Percentiles rank a stretch among this genome's conserved stretches.
phyloP scores from a whole-genome alignment of 2,888 invertebrate genomes.

The Epinotia nisella region DNA sequence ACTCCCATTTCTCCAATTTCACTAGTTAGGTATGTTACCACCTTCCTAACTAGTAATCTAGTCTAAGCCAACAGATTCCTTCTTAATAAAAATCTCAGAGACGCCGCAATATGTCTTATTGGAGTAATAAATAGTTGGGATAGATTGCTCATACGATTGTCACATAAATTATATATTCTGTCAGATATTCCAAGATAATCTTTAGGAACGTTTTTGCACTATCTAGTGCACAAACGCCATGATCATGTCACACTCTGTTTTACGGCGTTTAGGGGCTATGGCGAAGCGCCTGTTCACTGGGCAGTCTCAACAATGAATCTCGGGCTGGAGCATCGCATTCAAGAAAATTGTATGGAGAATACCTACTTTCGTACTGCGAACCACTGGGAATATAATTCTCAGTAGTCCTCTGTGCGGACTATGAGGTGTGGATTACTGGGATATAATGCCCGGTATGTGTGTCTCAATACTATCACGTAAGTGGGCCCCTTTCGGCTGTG shows the following conservation, averaged over 20 bases:
- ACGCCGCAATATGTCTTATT: neutral
- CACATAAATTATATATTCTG: neutral
- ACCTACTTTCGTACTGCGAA: neutral
- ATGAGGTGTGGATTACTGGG: neutral
- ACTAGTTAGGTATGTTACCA: no score
- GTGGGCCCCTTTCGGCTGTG: slow-evolving; percentile 2
- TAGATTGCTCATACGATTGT: no score
- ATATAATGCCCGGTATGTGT: neutral
- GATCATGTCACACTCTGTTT: slow-evolving; percentile 7
- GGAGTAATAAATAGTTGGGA: no score
- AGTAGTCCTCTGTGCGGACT: neutral
- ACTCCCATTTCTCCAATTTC: no score
- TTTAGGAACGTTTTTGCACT: neutral
- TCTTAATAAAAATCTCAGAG: no score
- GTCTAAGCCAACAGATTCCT: no score
- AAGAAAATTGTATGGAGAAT: slow-evolving; percentile 1
- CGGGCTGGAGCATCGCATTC: neutral
- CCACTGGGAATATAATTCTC: neutral
- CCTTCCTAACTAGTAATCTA: no score
- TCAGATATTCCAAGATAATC: neutral
- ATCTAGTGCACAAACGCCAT: neutral
- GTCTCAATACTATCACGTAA: neutral
- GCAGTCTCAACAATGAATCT: slow-evolving; percentile 15
- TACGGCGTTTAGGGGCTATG: slow-evolving; percentile 28
- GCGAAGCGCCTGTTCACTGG: slow-evolving; percentile 22